Conservation (phyloP, 37 sponge, comb jelly and placozoan genomes). For the Diacarnus erythraeanus region DNA sequence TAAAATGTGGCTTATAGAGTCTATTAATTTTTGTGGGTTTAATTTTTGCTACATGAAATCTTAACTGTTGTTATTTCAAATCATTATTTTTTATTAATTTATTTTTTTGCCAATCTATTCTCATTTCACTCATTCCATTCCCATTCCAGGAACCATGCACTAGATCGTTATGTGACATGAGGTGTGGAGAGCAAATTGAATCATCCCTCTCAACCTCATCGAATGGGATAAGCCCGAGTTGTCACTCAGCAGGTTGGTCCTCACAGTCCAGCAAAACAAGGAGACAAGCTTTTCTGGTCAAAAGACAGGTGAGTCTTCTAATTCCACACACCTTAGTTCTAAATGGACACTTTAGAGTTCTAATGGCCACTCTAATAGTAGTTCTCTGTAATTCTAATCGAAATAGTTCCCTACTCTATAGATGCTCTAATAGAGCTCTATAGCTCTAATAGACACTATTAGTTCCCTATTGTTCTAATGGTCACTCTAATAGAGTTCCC, state of each 20-base stretch:
- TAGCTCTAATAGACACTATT: no score
- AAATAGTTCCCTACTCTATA: no score
- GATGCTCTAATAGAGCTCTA: no score
- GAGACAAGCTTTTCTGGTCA: constrained; percentile 12
- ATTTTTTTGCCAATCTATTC: not conserved
- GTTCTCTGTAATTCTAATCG: constrained; percentile 6
- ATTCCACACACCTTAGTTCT: not conserved
- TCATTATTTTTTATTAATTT: no score
- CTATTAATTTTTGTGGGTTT: no score
- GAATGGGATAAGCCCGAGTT: not conserved
- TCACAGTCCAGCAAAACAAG: not conserved
- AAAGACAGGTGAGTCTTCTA: constrained; percentile 21
- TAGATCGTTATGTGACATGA: constrained; percentile 36
- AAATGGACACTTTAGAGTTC: not conserved
- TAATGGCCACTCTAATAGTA: not conserved
- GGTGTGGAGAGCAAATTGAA: constrained; percentile 21
- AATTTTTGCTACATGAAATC: no score
- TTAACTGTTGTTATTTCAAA: no score
- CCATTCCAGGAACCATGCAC: constrained; percentile 15
- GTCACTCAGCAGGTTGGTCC: not conserved
- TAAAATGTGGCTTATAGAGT: no score
- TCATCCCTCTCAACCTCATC: not conserved
- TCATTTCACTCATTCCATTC: not conserved
- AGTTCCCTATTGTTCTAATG: not conserved
- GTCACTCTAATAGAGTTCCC: not conserved